Conservation (phyloP, 2,113 vertebrate species). For the Engystomops pustulosus region DNA sequence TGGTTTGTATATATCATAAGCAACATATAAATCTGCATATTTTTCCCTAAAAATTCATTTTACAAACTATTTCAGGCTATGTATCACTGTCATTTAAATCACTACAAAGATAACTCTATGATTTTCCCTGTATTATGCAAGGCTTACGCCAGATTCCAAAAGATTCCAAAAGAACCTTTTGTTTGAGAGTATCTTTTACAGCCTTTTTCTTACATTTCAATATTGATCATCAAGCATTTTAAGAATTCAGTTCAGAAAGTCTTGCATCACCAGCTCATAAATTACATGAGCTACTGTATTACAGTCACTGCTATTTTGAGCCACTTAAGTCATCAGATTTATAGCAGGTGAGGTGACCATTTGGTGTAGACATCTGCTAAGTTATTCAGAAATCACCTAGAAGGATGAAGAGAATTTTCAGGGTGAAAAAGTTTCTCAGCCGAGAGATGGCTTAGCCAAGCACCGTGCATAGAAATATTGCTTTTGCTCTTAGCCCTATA, state of each 20-base stretch:
- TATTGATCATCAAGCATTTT: constrained; percentile 38
- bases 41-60: background rate
- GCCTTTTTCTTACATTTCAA: background rate
- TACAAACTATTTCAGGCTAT: background rate
- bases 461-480: constrained; percentile 7
- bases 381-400: constrained; percentile 40
- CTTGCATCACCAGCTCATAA: constrained; percentile 24
- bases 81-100: background rate
- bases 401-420: constrained; percentile 29
- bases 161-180: background rate
- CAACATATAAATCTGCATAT: background rate
- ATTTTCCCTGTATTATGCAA: background rate
- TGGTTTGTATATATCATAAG: background rate
- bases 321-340: constrained; percentile 51
- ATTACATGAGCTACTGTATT: constrained; percentile 26
- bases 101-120: background rate
- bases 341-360: constrained; percentile 48
- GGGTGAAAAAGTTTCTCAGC: constrained; percentile 50
- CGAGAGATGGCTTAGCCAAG: constrained; percentile 7
- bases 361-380: constrained; percentile 48
- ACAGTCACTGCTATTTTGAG: constrained; percentile 43
- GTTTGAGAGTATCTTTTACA: background rate
- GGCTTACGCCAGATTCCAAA: no score
- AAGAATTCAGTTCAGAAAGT: constrained; percentile 27
- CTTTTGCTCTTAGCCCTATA: constrained; percentile 13